A percentile compares a stretch with the other conserved stretches of the same genome.
Conservation (phyloP, 2,888 invertebrate genomes). For the Kuschelorhynchus macadamiae region DNA sequence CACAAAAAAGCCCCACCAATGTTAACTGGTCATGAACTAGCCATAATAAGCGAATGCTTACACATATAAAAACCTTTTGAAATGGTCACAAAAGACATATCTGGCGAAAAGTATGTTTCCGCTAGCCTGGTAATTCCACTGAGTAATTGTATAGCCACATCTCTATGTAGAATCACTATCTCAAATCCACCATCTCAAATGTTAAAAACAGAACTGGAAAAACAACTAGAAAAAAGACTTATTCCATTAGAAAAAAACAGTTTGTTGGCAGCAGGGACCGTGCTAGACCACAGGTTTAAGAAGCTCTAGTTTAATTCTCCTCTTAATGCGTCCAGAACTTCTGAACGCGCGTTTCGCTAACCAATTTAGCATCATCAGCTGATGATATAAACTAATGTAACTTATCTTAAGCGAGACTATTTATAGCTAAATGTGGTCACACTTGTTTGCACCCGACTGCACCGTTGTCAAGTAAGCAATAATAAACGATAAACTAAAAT, state of each 20-base stretch:
- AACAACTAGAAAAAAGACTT: too few relatives aligned
- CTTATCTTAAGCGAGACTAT: too few relatives aligned
- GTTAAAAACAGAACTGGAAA: conserved; percentile 9
- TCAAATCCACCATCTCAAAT: neutral
- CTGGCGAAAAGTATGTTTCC: conserved; percentile 23
- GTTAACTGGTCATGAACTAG: conserved; percentile 14
- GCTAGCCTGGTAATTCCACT: conserved; percentile 20
- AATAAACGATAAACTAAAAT: too few relatives aligned
- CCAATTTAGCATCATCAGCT: too few relatives aligned
- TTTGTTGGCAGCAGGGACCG: conserved; percentile 1
- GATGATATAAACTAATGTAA: too few relatives aligned
- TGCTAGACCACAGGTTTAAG: conserved; percentile 20
- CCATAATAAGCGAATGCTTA: conserved; percentile 13
- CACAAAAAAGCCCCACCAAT: conserved; percentile 22
- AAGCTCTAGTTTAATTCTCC: conserved; percentile 17
- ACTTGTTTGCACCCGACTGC: too few relatives aligned
- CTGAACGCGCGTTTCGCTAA: too few relatives aligned
- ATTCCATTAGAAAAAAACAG: conserved; percentile 10
- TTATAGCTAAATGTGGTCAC: too few relatives aligned
- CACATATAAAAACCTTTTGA: conserved; percentile 7
- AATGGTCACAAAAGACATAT: conserved; percentile 16
- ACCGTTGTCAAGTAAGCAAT: too few relatives aligned
- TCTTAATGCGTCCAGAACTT: too few relatives aligned
- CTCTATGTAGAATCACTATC: conserved; percentile 2
- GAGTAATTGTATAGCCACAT: conserved; percentile 14